These are phyloP conservation scores for Gyrodactylus bullatarudis DNA, from an alignment of 1,140 invertebrate genomes.

Conservation along the genomic window DNA sequence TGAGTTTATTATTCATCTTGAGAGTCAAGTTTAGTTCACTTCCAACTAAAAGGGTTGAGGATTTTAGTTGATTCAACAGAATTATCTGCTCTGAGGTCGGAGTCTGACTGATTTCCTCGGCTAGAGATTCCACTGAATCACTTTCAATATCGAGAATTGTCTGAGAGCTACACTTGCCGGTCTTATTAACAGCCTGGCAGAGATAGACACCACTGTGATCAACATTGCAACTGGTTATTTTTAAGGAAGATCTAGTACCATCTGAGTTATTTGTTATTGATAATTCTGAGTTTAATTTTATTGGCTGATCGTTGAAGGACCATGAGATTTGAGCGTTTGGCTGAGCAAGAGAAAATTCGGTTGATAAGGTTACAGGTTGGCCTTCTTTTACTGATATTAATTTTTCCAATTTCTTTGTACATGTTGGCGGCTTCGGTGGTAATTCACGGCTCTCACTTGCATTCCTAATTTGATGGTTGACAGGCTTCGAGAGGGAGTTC, in stretches of 20 bases:
- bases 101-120: not conserved
- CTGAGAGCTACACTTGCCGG: not conserved
- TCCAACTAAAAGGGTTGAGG: not conserved
- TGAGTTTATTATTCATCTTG: not conserved
- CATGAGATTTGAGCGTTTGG: not conserved
- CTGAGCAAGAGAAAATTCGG: not conserved
- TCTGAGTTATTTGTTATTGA: not conserved
- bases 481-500: not conserved
- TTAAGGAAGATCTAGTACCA: not conserved
- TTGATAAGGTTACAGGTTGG: not conserved
- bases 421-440: not conserved
- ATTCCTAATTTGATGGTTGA: not conserved
- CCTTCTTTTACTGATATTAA: not conserved
- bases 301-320: not conserved
- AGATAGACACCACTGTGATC: not conserved
- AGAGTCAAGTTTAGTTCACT: not conserved
- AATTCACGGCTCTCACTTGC: not conserved
- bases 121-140: not conserved
- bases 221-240: not conserved
- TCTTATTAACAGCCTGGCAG: not conserved
- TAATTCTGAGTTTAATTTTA: not conserved
- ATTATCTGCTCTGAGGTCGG: not conserved
- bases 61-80: not conserved
- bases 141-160: not conserved
- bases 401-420: not conserved